Percentiles rank a stretch among this genome's conserved stretches.
These are phyloP conservation scores for Pilophorus perplexus DNA, from an alignment of 2,888 invertebrate genomes.

Conservation along the genomic window DNA sequence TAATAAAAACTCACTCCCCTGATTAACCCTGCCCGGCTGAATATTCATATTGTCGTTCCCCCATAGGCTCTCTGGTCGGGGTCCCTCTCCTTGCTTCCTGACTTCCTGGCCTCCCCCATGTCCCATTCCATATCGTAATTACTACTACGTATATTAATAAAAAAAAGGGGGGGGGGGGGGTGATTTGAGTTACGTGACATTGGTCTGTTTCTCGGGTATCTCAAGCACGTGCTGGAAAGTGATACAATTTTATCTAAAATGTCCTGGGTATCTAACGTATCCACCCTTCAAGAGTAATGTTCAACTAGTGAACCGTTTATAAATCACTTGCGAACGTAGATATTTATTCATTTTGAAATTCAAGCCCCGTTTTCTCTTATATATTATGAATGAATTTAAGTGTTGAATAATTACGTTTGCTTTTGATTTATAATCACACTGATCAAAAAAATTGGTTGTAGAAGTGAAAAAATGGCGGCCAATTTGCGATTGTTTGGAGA, in stretches of 20 bases:
- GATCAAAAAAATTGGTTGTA: too few species aligned
- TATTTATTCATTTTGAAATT: too few species aligned
- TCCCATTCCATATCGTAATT: constrained; percentile 35
- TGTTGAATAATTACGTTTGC: too few species aligned
- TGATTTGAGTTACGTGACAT: constrained; percentile 18
- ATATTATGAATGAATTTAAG: too few species aligned
- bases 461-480: too few species aligned
- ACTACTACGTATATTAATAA: constrained; percentile 33
- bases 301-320: too few species aligned
- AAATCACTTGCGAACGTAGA: too few species aligned
- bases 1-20: constrained; percentile 42
- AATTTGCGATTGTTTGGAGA: too few species aligned
- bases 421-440: too few species aligned
- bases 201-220: constrained; percentile 1
- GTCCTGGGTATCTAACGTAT: neutral
- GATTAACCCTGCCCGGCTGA: constrained; percentile 39
- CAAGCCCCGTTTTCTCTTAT: too few species aligned
- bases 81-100: constrained; percentile 14
- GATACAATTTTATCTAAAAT: constrained; percentile 8
- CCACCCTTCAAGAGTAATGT: too few species aligned
- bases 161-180: constrained; percentile 15
- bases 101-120: constrained; percentile 13
- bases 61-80: constrained; percentile 4
- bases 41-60: constrained; percentile 38
- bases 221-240: constrained; percentile 22